Evolutionary conservation across 1,140 invertebrate genomes (phyloP), one percentile per base, ranked within the genome.

Genomic region (Hydropsyche tenuis): DNA sequence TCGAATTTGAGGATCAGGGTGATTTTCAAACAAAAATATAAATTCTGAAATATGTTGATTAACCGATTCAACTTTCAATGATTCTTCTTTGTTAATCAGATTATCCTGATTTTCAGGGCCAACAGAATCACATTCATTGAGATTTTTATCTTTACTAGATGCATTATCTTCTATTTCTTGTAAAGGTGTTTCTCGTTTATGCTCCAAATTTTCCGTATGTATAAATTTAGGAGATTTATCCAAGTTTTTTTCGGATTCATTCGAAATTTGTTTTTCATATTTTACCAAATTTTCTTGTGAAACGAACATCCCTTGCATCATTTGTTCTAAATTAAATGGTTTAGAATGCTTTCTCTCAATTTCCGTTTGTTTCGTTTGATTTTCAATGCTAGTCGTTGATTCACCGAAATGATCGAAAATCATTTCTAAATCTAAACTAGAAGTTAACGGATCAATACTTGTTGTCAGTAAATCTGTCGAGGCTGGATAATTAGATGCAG

Each of bases 1-100:
- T 77, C 93, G 86, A 20, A 96, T 86, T 79, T 96, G 93, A 0
- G 94, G 95, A 84, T 96, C 94, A 45, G 86, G 81, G 81, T 96
- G 94, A 78, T 86, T 81, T 37, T 88, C 86, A 80, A 91, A 92
- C 16, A 92, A 81, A 25, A 91, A 64, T 75, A 85, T 82, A 30
- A 95, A 80, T 81, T 95, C 93, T 18, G 85, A 85, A 60, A 95
- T 86, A 75, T 86, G 83, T 80, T 90, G 89, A 78, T 82, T 82
- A 37, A 37, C 30, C 30, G 30, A 4, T 9, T 37, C 30, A 9
- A 37, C 30, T 4, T 37, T 37, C 3, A 9, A 37, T 3, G 30
- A 9, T 37, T 37, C 30, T 4, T 37, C 30, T 37, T 37, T 37
- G 9, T 37, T 37, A 4, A 9, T 37, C 3, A 9, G 9, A 37